Conservation (phyloP, 30 jellyfish, hydroid and myxozoan genomes). For the Hydractinia echinata region DNA sequence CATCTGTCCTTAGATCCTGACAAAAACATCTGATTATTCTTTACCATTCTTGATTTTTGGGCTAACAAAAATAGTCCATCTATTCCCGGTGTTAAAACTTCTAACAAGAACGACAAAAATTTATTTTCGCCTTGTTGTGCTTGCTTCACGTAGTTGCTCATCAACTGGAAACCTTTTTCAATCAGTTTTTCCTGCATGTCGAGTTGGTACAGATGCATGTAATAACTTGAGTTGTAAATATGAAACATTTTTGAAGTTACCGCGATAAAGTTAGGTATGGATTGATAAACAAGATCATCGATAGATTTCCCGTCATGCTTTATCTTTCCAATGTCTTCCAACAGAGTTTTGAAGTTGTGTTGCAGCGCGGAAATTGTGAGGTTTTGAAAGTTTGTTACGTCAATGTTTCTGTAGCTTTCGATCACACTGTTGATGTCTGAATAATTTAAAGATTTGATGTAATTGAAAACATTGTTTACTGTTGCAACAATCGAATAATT, state of each 20-base stretch:
- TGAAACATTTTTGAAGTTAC: background rate
- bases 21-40: background rate
- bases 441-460: slow-evolving; percentile 47
- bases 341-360: slow-evolving; percentile 26
- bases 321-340: slow-evolving; percentile 46
- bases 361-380: slow-evolving; percentile 41
- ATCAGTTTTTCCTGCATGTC: background rate
- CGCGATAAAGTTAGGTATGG: slow-evolving; percentile 8
- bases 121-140: background rate
- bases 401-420: slow-evolving; percentile 38
- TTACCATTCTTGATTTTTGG: background rate
- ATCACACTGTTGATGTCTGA: slow-evolving; percentile 42
- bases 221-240: background rate
- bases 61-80: slow-evolving; percentile 26
- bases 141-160: slow-evolving; percentile 8
- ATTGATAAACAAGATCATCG: slow-evolving; percentile 27
- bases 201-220: background rate
- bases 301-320: slow-evolving; percentile 37
- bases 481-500: slow-evolving; percentile 48
- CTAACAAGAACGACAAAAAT: slow-evolving; percentile 14
- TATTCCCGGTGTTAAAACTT: slow-evolving; percentile 27
- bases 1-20: background rate
- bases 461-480: slow-evolving; percentile 26
- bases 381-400: slow-evolving; percentile 30
- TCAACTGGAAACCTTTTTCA: background rate